These are phyloP conservation scores for Tragelaphus imberbis DNA, from an alignment of 2,113 vertebrate genomes.

Conservation along the genomic window DNA sequence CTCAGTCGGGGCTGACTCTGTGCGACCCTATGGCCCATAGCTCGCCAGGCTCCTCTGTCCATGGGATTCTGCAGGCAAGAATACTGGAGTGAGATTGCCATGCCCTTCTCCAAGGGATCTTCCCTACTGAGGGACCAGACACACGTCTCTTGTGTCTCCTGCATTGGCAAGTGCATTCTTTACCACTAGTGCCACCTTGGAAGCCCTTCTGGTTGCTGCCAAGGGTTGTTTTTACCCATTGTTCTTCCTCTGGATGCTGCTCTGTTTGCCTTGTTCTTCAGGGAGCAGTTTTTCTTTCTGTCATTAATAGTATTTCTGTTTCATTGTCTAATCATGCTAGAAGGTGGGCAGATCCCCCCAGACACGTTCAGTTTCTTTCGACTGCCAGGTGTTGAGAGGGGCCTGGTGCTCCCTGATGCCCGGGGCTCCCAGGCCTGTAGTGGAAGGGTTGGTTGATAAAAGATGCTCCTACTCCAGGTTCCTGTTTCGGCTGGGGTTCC, in stretches of 20 bases:
- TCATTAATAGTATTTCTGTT: neutral
- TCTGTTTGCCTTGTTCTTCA: neutral
- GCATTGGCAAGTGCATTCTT: neutral
- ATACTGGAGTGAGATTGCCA: neutral
- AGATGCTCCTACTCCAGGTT: rapidly evolving
- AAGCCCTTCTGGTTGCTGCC: neutral
- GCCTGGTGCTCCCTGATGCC: neutral
- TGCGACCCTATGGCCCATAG: neutral
- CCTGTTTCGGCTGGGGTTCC: rapidly evolving
- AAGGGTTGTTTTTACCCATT: neutral
- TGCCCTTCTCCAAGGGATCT: neutral
- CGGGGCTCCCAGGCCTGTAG: rapidly evolving
- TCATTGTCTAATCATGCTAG: neutral
- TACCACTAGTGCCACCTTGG: neutral
- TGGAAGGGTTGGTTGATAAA: neutral
- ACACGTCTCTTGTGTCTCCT: neutral
- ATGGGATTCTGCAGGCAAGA: neutral
- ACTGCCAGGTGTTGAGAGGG: neutral
- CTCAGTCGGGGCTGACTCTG: neutral
- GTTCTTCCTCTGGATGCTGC: neutral
- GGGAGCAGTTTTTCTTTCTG: neutral
- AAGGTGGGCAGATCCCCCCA: neutral
- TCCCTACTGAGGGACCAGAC: neutral
- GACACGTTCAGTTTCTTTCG: neutral
- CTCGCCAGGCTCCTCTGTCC: neutral